A percentile compares a stretch with the other conserved stretches of the same genome.
phyloP scores from a whole-genome alignment of 2,113 vertebrate species.

The Prochilodus magdalenae region DNA sequence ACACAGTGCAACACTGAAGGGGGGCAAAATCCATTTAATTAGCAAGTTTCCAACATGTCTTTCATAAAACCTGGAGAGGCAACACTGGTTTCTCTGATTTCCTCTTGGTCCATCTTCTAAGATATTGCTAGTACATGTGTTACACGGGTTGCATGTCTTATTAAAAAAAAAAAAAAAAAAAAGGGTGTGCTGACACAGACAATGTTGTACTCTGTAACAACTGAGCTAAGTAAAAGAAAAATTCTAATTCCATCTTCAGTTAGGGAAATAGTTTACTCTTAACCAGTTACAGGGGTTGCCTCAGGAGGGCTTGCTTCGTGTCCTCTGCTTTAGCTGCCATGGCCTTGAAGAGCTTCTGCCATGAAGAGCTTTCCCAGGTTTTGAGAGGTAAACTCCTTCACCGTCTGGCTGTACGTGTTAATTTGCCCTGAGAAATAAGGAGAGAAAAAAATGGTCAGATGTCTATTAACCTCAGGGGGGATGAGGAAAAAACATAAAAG shows the following conservation, averaged over 20 bases:
- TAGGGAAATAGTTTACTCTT: not conserved
- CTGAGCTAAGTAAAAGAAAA: not conserved
- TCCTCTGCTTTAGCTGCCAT: constrained; percentile 79
- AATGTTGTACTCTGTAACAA: not conserved
- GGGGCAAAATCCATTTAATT: constrained; percentile 31
- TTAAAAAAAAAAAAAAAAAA: not conserved
- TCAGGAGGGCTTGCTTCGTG: not conserved
- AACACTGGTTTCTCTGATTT: not conserved
- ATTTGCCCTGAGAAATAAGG: constrained; percentile 86
- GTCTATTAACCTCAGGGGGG: not conserved
- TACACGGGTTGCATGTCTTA: too few relatives aligned
- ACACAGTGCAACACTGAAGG: not conserved
- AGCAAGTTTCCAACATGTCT: constrained; percentile 27
- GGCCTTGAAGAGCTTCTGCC: constrained; percentile 93
- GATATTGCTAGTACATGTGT: not conserved
- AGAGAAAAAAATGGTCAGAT: not conserved
- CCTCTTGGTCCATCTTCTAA: not conserved
- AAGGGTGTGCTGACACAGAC: not conserved
- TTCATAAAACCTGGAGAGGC: not conserved
- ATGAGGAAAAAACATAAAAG: too few relatives aligned
- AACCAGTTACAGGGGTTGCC: not conserved
- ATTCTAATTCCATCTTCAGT: not conserved
- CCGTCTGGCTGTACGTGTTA: constrained; percentile 95
- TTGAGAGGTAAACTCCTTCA: constrained; percentile 98
- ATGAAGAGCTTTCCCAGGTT: constrained; percentile 98